A percentile compares a stretch with the other conserved stretches of the same genome.
These are phyloP conservation scores for Tachypleus tridentatus DNA, from an alignment of 1,140 invertebrate species.

Conservation along the genomic window DNA sequence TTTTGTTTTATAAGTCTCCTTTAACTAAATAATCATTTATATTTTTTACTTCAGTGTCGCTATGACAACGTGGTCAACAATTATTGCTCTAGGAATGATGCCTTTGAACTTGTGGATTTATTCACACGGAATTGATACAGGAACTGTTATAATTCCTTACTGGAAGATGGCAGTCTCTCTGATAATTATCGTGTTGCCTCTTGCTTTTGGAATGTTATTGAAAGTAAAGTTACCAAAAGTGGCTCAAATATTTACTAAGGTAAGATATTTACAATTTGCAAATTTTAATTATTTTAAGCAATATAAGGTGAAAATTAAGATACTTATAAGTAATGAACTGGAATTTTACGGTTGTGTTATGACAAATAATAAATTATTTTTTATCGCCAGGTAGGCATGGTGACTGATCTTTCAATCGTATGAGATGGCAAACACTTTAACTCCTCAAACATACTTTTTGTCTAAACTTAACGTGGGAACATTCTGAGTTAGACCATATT, in stretches of 20 bases:
- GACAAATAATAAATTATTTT: too few species aligned
- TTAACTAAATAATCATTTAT: conserved; percentile 14
- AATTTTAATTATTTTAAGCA: too few species aligned
- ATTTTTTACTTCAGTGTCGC: conserved; percentile 27
- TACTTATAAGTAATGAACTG: too few species aligned
- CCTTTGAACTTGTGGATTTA: conserved; percentile 32
- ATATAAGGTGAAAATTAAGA: too few species aligned
- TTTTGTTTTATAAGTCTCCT: too few species aligned
- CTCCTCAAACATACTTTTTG: too few species aligned
- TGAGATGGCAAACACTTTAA: too few species aligned
- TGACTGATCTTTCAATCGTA: too few species aligned
- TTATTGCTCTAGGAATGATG: conserved; percentile 30
- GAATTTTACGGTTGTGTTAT: too few species aligned
- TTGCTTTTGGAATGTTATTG: conserved; percentile 29
- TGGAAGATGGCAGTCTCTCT: conserved; percentile 29
- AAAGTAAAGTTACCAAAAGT: conserved; percentile 29
- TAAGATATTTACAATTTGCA: neutral
- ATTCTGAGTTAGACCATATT: too few species aligned
- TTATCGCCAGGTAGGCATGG: too few species aligned
- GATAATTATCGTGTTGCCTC: conserved; percentile 27
- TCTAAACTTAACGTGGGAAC: too few species aligned
- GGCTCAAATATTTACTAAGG: conserved; percentile 27
- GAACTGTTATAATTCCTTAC: conserved; percentile 28
- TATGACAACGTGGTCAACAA: conserved; percentile 31
- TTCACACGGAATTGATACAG: conserved; percentile 25